These are phyloP conservation scores for Lates calcarifer DNA, from an alignment of 2,113 vertebrate species.

Conservation along the genomic window DNA sequence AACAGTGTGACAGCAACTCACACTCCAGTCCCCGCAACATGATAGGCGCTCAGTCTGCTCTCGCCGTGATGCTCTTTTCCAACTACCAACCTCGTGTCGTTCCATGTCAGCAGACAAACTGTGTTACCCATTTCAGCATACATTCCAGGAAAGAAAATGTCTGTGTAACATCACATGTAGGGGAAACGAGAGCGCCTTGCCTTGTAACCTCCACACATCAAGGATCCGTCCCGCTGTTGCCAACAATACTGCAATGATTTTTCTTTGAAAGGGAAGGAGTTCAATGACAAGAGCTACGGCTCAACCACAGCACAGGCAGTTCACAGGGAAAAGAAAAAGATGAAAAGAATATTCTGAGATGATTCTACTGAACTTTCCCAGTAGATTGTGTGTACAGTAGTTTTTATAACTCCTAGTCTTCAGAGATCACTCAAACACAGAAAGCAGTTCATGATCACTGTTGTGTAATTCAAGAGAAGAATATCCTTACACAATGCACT, in stretches of 20 bases:
- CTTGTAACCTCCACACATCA: slow-evolving; percentile 67
- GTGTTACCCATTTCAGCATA: slow-evolving; percentile 78
- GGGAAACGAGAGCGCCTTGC: slow-evolving; percentile 75
- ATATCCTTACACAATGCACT: slow-evolving; percentile 40
- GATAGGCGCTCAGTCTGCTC: slow-evolving; percentile 69
- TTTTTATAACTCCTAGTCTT: slow-evolving; percentile 39
- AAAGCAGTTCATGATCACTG: slow-evolving; percentile 49
- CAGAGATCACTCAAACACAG: slow-evolving; percentile 35
- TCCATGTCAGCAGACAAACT: slow-evolving; percentile 65
- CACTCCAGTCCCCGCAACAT: slow-evolving; percentile 59
- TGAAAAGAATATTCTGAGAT: slow-evolving; percentile 64
- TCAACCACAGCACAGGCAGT: slow-evolving; percentile 80
- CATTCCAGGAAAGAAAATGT: slow-evolving; percentile 71
- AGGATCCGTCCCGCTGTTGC: slow-evolving; percentile 54
- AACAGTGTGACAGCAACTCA: slow-evolving; percentile 78
- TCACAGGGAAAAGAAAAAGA: slow-evolving; percentile 52
- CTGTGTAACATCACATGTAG: slow-evolving; percentile 72
- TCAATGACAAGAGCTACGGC: slow-evolving; percentile 65
- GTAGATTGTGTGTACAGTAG: slow-evolving; percentile 71
- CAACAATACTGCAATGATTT: slow-evolving; percentile 69
- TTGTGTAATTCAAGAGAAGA: slow-evolving; percentile 15
- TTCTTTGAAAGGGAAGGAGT: slow-evolving; percentile 43
- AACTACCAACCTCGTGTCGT: slow-evolving; percentile 72
- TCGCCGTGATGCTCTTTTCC: slow-evolving; percentile 66
- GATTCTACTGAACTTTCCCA: slow-evolving; percentile 58